A percentile compares a stretch with the other conserved stretches of the same genome.
phyloP scores from a whole-genome alignment of 2,888 invertebrate species.

The Trissolcus japonicus region DNA sequence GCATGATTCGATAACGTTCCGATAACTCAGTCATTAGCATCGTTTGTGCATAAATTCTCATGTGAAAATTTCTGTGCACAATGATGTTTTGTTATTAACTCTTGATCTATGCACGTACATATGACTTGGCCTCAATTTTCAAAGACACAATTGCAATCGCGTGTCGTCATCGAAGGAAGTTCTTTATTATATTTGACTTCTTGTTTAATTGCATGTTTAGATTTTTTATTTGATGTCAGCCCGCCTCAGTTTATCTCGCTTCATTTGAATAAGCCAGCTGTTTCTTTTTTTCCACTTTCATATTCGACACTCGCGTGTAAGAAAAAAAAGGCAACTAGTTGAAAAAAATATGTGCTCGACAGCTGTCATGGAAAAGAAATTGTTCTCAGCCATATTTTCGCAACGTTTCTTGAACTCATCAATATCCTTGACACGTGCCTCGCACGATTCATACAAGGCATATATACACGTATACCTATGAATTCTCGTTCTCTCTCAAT shows the following conservation, averaged over 20 bases:
- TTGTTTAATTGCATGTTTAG: conserved; percentile 30
- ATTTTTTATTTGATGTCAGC: conserved; percentile 11
- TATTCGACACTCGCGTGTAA: background rate
- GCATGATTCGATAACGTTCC: too few species aligned
- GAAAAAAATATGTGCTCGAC: conserved; percentile 6
- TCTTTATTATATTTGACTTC: conserved; percentile 45
- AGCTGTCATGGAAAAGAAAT: conserved; percentile 7
- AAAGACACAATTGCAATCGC: conserved; percentile 57
- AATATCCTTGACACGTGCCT: conserved; percentile 49
- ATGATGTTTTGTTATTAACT: conserved; percentile 60
- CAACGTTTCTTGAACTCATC: conserved; percentile 46
- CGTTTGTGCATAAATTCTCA: conserved; percentile 35
- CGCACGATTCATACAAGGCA: conserved; percentile 30
- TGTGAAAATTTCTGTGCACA: conserved; percentile 37
- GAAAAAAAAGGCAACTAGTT: conserved; percentile 1
- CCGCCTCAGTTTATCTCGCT: conserved; percentile 1
- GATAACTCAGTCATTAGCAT: conserved; percentile 33
- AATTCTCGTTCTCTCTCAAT: conserved; percentile 44
- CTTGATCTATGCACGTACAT: conserved; percentile 46
- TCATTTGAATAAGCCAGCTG: conserved; percentile 16
- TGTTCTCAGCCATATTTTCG: conserved; percentile 31
- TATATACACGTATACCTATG: conserved; percentile 8
- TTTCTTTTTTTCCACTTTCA: background rate
- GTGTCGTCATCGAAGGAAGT: conserved; percentile 51
- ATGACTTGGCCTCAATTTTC: conserved; percentile 60